Base-by-base conservation (phyloP, 2,113 vertebrate species). In the Felis catus region DNA sequence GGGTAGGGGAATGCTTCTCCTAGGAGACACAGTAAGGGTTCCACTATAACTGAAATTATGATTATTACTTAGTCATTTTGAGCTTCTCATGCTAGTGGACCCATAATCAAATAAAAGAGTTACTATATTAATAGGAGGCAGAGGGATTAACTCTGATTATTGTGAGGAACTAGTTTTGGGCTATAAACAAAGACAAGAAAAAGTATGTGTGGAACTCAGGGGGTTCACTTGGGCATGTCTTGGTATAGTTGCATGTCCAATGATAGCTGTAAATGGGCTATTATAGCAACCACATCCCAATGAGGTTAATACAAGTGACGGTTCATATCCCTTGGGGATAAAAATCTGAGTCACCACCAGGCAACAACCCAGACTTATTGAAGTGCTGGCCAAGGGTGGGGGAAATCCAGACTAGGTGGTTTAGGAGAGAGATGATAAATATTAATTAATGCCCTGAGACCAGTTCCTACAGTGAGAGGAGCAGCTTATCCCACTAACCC, bases 311-410 rank as follows among this genome's bases (percentile, higher is more conserved):
- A 86, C 58, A 97, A 89, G 9, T 15, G 61, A 84, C 13, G 15
- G n/a, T 70, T 94, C 83, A 68, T 36, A 70, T 10, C 25, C 45
- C 51, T 31, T 18, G 15, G 84, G 27, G 36, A 82, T 81, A 58
- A 92, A 97, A 96, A 89, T 51, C 79, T 86, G 89, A 92, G 39
- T 94, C 88, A 89, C 73, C 51, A 81, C 36, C 51, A 63, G 65
- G 89, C 58, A 94, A 81, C 25, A 58, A 53, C 73, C 16, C 58
- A 92, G 79, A 70, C 36, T 91, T 94, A 61, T 86, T 87, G 31
- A 87, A 71, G 53, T 71, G 41, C 25, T 19, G 9, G 66, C n/a
- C 36, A 91, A 90, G 81, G 51, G 27, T 55, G 4, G 58, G 41
- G n/a, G 55, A 71, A 53, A 41, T 41, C 89, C 53, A 45, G 36